These are phyloP conservation scores for Pelvicachromis taeniatus DNA, from an alignment of 2,113 vertebrate genomes.

Conservation along the genomic window DNA sequence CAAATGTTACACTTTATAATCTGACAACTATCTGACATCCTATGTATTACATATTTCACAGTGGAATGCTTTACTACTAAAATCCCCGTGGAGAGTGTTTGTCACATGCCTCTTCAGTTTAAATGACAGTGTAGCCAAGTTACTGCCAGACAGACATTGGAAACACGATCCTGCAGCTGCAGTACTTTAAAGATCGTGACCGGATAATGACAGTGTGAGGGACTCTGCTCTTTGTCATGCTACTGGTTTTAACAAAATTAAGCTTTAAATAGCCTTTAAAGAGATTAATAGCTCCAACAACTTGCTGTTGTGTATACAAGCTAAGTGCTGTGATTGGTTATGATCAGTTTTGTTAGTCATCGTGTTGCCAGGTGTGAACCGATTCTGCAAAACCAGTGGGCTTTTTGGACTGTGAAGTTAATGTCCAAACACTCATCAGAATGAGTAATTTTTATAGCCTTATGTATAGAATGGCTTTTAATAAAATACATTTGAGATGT, in stretches of 20 bases:
- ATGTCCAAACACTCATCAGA: neutral
- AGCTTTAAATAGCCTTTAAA: neutral
- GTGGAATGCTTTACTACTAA: neutral
- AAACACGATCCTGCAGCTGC: constrained; percentile 28
- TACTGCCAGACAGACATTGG: neutral
- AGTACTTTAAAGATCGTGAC: constrained; percentile 26
- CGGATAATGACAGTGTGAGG: neutral
- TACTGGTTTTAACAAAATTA: neutral
- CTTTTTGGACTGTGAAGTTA: neutral
- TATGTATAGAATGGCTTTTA: neutral
- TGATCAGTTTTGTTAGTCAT: neutral
- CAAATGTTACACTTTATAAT: neutral
- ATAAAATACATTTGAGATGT: neutral
- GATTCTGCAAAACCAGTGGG: neutral
- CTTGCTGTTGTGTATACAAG: neutral
- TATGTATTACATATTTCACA: neutral
- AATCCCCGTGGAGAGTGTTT: neutral
- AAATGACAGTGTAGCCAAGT: neutral
- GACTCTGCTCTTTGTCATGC: neutral
- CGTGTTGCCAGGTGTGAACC: neutral
- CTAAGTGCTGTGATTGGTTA: neutral
- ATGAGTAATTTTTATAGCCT: neutral
- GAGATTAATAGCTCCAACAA: neutral
- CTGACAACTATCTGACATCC: neutral
- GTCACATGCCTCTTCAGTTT: neutral